Conservation (phyloP, 2,113 vertebrate genomes). For the Patagioenas fasciata region DNA sequence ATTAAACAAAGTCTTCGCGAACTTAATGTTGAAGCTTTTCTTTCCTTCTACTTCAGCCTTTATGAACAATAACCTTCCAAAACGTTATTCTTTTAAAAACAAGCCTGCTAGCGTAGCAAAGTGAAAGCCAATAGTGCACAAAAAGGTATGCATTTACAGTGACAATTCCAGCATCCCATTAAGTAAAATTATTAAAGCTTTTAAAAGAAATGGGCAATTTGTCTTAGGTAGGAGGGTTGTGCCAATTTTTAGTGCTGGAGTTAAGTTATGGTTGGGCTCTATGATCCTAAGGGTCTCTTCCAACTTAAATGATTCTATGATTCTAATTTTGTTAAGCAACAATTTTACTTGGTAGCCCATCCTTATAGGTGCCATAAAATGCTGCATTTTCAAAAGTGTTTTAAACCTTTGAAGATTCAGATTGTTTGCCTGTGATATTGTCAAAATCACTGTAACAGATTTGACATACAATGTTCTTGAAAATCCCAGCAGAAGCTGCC, state of each 20-base stretch:
- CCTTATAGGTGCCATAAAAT: background rate
- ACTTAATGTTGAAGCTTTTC: background rate
- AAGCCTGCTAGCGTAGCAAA: background rate
- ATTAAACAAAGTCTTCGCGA: background rate
- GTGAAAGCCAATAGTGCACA: background rate
- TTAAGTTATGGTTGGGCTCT: too few relatives aligned
- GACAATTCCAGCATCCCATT: background rate
- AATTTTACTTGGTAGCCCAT: background rate
- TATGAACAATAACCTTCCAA: background rate
- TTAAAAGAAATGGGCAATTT: background rate
- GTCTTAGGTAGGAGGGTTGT: background rate
- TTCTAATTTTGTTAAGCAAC: background rate
- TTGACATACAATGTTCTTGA: background rate
- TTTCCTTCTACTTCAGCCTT: background rate
- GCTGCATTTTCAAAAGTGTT: background rate
- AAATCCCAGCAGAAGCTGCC: background rate
- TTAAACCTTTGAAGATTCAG: background rate
- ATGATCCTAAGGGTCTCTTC: too few relatives aligned
- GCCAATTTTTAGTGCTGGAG: background rate
- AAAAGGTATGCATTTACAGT: background rate
- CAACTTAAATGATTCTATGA: too few relatives aligned
- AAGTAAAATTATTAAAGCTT: background rate
- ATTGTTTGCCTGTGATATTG: background rate
- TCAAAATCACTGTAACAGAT: background rate
- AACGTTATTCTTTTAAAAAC: background rate